phyloP scores from a whole-genome alignment of 2,113 vertebrate genomes.

The Marmota flaviventris region DNA sequence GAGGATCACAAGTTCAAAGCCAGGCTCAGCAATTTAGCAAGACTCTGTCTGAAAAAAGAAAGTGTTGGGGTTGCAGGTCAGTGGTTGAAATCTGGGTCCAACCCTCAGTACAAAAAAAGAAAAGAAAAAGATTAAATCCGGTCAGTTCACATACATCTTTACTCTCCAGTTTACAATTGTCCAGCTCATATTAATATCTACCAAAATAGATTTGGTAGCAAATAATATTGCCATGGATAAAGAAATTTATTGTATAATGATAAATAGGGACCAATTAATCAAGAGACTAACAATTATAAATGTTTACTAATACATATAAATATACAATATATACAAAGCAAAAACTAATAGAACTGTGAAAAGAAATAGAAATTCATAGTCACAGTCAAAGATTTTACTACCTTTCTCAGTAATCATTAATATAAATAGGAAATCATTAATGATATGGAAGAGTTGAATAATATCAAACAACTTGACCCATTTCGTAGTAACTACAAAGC shows the following conservation, averaged over 20 bases:
- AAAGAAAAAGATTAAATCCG: background rate
- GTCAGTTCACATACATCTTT: background rate
- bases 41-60: too few species aligned
- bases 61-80: too few species aligned
- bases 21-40: too few species aligned
- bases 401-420: too few species aligned
- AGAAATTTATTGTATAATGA: constrained; percentile 1
- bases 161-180: constrained; percentile 34
- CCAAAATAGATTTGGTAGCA: constrained; percentile 37
- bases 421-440: too few species aligned
- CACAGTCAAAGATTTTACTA: too few species aligned
- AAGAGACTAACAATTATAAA: background rate
- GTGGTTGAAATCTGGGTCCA: too few species aligned
- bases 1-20: too few species aligned
- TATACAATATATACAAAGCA: background rate
- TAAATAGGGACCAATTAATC: background rate
- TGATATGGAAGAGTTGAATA: too few species aligned
- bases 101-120: too few species aligned
- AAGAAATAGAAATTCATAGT: constrained; percentile 4
- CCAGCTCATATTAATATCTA: background rate
- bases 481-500: background rate
- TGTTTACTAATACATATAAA: constrained; percentile 3
- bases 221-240: background rate
- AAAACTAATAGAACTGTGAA: background rate
- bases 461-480: background rate